Evolutionary conservation across 2,113 vertebrate genomes (phyloP).

Genomic region (Nicator chloris): DNA sequence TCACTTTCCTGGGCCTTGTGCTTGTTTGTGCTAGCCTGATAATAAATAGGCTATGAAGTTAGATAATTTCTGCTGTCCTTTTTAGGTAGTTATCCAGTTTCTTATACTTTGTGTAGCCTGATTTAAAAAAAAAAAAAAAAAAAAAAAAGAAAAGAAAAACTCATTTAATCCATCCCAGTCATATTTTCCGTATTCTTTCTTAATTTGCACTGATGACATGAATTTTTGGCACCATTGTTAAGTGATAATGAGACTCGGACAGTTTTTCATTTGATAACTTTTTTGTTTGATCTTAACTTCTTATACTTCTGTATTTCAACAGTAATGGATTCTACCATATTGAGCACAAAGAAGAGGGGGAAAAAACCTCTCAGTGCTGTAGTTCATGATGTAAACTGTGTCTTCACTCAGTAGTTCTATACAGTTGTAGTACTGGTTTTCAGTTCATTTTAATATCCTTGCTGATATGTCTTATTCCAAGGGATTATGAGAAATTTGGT

Average conservation of each 20-base stretch:
- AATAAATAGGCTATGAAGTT: not conserved
- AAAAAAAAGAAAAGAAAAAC: not conserved
- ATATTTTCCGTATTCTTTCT: not conserved
- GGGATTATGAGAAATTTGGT: not conserved
- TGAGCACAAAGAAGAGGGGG: not conserved
- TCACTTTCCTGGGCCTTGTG: not conserved
- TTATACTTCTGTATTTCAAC: not conserved
- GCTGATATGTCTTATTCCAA: not conserved
- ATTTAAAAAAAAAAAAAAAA: not conserved
- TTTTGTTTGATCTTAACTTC: slow-evolving; percentile 48
- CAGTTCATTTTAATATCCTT: not conserved
- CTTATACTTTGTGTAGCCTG: not conserved
- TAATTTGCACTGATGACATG: slow-evolving; percentile 1
- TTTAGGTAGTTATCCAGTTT: slow-evolving; percentile 8
- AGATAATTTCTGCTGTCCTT: not conserved
- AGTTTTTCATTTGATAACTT: slow-evolving; percentile 25
- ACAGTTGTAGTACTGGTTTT: not conserved
- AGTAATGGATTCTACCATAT: not conserved
- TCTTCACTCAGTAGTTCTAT: not conserved
- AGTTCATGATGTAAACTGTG: not conserved
- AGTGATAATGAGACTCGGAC: slow-evolving; percentile 48
- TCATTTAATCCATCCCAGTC: not conserved
- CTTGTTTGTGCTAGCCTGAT: not conserved
- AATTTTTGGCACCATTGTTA: slow-evolving; percentile 45
- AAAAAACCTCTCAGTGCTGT: not conserved